Percentiles rank a stretch among this genome's conserved stretches.
phyloP scores from a whole-genome alignment of 2,797 vertebrate genomes.

The Pempheris klunzingeri region DNA sequence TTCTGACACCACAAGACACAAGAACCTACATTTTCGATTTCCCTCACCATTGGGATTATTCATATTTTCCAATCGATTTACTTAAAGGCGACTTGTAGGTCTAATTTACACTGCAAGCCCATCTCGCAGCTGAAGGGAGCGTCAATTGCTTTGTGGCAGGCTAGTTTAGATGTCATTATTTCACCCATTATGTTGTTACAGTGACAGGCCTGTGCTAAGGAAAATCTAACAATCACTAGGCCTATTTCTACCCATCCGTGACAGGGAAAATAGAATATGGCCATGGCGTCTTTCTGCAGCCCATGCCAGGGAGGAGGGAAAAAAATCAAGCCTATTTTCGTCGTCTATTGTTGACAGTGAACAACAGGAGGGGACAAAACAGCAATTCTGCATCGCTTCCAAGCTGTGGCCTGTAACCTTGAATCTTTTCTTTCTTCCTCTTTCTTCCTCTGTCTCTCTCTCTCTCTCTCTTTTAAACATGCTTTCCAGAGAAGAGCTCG shows the following conservation, averaged over 20 bases:
- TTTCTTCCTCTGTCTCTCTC: constrained; percentile 19
- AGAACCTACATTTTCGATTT: constrained; percentile 17
- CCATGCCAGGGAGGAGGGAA: constrained; percentile 41
- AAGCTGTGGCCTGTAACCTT: constrained; percentile 73
- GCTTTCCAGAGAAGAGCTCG: constrained; percentile 94
- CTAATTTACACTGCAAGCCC: constrained; percentile 71
- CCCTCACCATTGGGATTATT: constrained; percentile 57
- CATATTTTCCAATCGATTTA: constrained; percentile 75
- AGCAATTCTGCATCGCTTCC: constrained; percentile 70
- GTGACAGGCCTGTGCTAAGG: constrained; percentile 77
- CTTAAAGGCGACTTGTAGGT: constrained; percentile 65
- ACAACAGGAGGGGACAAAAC: constrained; percentile 76
- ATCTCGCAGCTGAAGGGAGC: constrained; percentile 71
- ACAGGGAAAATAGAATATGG: constrained; percentile 83
- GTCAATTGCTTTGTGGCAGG: constrained; percentile 82
- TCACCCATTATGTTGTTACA: constrained; percentile 86
- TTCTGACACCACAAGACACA: background rate
- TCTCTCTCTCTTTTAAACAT: constrained; percentile 9
- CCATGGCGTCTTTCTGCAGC: constrained; percentile 72
- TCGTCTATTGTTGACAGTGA: constrained; percentile 80
- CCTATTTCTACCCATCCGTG: constrained; percentile 77
- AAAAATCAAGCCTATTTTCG: constrained; percentile 74
- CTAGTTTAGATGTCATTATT: constrained; percentile 87
- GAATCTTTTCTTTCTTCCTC: constrained; percentile 66
- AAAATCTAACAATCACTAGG: constrained; percentile 80